Evolutionary conservation across 2,797 vertebrate genomes (phyloP), one percentile per base, ranked within the genome.

Genomic region (Limnodromus scolopaceus): DNA sequence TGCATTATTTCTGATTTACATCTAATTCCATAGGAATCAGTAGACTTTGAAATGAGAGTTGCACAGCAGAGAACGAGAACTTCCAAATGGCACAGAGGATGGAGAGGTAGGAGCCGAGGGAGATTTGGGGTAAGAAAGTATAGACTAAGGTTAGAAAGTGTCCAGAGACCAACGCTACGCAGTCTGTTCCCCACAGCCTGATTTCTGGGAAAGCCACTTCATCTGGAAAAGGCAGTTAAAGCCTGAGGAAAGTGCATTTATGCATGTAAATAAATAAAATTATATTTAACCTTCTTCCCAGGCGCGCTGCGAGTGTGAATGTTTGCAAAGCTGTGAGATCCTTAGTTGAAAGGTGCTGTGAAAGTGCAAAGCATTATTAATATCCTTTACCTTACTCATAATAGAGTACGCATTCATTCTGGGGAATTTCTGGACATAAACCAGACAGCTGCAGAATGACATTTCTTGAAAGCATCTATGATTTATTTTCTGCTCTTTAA

Each of bases 401-500:
- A 93, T 74, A 95, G 92, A 82, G 86, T 60, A 30, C 53, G 77
- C 82, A 81, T 93, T 97, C 87, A 88, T 95, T 72, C 89, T 41
- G 93, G 90, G 94, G 93, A 91, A 94, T 93, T 95, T 80, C 93
- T 97, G 95, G 95, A 97, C 86, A 96, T 74, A 96, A 97, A 97
- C 95, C 96, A 97, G 96, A 93, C 95, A 96, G 95, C 96, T 96
- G 96, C 87, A 84, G 74, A 96, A 85, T 93, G 95, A 93, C 97
- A 96, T 83, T 75, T 96, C 97, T 93, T 97, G 95, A 96, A 97
- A 97, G 96, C 95, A 91, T 96, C 89, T 90, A 92, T 95, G 97
- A 97, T 97, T 97, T 97, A 97, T 96, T 90, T 92, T 83, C 80
- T 89, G 90, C 94, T 94, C 92, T 97, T 93, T 97, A 97, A 97